Evolutionary conservation across 2,113 vertebrate species (phyloP).

Genomic region (Plotosus lineatus): DNA sequence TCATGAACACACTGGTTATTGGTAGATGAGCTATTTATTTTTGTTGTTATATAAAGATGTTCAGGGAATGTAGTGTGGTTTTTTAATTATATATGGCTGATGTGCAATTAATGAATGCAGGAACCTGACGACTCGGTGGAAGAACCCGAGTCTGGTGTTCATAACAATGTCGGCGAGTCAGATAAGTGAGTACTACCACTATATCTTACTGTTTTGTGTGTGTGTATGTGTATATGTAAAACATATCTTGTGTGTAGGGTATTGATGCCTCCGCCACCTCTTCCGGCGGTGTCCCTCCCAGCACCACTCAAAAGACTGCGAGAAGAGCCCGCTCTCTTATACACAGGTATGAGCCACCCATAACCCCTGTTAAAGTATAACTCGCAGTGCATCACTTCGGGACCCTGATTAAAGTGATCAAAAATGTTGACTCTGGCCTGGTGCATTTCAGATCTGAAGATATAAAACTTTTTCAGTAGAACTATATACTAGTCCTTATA

Average conservation of each 20-base stretch:
- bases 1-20: no score
- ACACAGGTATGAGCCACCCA: constrained; percentile 12
- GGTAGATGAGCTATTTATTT: no score
- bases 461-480: not conserved
- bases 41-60: no score
- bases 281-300: constrained; percentile 45
- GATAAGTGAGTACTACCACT: not conserved
- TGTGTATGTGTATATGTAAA: constrained; percentile 12
- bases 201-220: not conserved
- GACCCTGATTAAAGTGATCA: not conserved
- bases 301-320: constrained; percentile 64
- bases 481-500: not conserved
- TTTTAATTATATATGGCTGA: not conserved
- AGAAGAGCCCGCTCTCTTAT: constrained; percentile 42
- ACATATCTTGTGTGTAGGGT: constrained; percentile 52
- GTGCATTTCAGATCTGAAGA: not conserved
- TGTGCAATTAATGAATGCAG: not conserved
- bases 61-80: no score
- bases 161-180: not conserved
- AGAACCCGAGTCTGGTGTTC: not conserved
- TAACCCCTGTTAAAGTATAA: not conserved
- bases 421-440: not conserved
- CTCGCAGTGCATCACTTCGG: not conserved
- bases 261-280: constrained; percentile 73
- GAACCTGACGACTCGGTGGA: not conserved